Percentiles rank a stretch among this genome's conserved stretches.
phyloP scores from a whole-genome alignment of 2,797 vertebrate species.

The Rhodeus uyekii region DNA sequence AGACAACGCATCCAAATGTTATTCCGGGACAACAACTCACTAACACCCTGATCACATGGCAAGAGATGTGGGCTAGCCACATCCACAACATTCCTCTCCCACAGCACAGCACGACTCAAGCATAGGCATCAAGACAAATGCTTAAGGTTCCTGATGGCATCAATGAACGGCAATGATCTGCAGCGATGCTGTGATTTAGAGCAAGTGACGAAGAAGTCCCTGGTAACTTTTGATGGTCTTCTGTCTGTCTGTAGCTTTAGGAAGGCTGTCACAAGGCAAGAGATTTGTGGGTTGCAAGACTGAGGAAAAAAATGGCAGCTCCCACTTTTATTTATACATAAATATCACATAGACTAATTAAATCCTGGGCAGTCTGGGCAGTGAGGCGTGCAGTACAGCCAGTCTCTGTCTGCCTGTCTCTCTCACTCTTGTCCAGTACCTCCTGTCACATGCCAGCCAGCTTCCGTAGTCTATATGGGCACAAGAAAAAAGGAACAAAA shows the following conservation, averaged over 20 bases:
- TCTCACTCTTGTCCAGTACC: constrained; percentile 9
- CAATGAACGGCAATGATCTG: neutral
- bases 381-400: constrained; percentile 34
- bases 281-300: constrained; percentile 16
- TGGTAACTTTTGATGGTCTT: neutral
- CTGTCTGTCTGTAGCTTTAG: neutral
- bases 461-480: constrained; percentile 8
- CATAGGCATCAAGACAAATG: neutral
- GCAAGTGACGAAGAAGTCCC: neutral
- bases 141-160: neutral
- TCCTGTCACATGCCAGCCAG: constrained; percentile 45
- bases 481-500: constrained; percentile 31
- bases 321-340: constrained; percentile 46
- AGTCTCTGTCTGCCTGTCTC: constrained; percentile 32
- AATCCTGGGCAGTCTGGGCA: constrained; percentile 36
- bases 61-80: constrained; percentile 17
- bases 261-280: neutral
- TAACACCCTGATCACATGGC: constrained; percentile 26
- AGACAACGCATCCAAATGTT: constrained; percentile 25
- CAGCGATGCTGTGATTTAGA: neutral
- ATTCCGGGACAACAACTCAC: constrained; percentile 25
- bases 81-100: constrained; percentile 36
- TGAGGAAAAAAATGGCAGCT: constrained; percentile 48
- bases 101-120: neutral
- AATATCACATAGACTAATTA: constrained; percentile 53